Evolutionary conservation across 2,113 vertebrate genomes (phyloP).

Genomic region (Tachysurus fulvidraco): DNA sequence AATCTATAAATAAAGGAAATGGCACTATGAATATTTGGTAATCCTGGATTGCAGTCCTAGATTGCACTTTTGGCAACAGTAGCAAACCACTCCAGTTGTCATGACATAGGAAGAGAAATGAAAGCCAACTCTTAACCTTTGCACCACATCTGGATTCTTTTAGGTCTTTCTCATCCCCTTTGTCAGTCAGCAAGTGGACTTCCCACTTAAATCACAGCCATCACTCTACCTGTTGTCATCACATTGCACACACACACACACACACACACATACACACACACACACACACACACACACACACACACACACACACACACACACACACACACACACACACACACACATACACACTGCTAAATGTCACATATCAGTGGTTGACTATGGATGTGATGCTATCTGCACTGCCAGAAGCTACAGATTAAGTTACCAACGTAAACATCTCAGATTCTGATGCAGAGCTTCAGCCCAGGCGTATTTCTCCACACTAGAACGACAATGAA

Average conservation of each 20-base stretch:
- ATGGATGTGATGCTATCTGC: constrained; percentile 60
- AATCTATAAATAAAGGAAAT: background rate
- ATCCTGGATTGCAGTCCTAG: background rate
- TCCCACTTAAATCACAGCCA: constrained; percentile 58
- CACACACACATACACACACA: constrained; percentile 60
- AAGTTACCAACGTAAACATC: constrained; percentile 66
- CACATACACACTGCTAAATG: constrained; percentile 56
- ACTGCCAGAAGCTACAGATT: constrained; percentile 61
- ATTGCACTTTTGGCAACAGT: constrained; percentile 27
- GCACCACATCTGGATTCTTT: constrained; percentile 51
- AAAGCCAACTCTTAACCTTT: constrained; percentile 46
- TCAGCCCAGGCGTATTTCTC: constrained; percentile 47
- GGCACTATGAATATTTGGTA: background rate
- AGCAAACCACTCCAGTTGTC: constrained; percentile 43
- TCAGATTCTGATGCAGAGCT: constrained; percentile 45
- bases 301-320: constrained; percentile 58
- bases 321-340: constrained; percentile 58
- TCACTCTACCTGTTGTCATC: constrained; percentile 58
- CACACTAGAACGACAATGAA: constrained; percentile 44
- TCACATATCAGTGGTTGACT: constrained; percentile 58
- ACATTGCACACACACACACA: constrained; percentile 52
- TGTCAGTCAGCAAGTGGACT: constrained; percentile 50
- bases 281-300: constrained; percentile 58
- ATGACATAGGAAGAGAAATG: constrained; percentile 50
- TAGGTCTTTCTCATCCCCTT: constrained; percentile 33